Evolutionary conservation across 2,888 invertebrate genomes (phyloP).

Genomic region (Encarsia formosa): DNA sequence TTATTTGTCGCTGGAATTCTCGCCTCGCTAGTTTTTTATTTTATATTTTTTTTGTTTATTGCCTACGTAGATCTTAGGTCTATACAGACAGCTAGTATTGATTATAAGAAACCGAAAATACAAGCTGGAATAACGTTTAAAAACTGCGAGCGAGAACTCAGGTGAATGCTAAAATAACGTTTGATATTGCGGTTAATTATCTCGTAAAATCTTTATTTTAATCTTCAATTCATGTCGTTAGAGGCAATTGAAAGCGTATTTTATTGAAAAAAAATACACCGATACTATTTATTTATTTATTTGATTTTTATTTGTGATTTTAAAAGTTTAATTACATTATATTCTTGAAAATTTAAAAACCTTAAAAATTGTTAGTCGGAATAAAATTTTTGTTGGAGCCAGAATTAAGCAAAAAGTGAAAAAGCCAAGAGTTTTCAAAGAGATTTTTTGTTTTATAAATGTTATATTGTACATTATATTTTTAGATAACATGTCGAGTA

Average conservation of each 20-base stretch:
- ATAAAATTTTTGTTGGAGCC: conserved; percentile 29
- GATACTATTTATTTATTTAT: neutral
- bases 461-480: conserved; percentile 32
- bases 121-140: too few species aligned
- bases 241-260: conserved; percentile 50
- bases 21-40: conserved; percentile 27
- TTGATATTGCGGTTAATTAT: conserved; percentile 27
- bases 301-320: neutral
- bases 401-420: conserved; percentile 22
- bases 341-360: neutral
- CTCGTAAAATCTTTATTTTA: conserved; percentile 20
- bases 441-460: conserved; percentile 42
- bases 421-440: conserved; percentile 36
- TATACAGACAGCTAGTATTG: too few species aligned
- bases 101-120: too few species aligned
- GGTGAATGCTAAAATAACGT: conserved; percentile 18
- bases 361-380: neutral
- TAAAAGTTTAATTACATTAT: neutral
- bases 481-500: conserved; percentile 35
- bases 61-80: too few species aligned
- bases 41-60: too few species aligned
- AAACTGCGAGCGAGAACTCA: conserved; percentile 23
- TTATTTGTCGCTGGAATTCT: conserved; percentile 34
- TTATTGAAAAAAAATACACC: conserved; percentile 33
- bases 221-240: conserved; percentile 24